Evolutionary conservation across 2,797 vertebrate species (phyloP).

Genomic region (Urocyon cinereoargenteus): DNA sequence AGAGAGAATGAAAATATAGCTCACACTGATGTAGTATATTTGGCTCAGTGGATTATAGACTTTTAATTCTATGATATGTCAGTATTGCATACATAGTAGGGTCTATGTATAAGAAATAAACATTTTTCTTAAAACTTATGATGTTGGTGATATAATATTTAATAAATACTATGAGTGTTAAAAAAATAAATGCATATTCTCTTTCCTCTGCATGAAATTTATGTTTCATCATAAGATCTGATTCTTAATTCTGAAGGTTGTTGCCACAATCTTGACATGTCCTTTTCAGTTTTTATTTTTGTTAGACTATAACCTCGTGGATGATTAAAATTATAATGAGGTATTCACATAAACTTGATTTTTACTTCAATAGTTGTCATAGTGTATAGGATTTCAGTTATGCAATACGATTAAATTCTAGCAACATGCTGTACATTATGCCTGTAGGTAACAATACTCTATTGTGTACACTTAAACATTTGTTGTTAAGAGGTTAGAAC

Average conservation of each 20-base stretch:
- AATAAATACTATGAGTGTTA: background rate
- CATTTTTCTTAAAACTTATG: background rate
- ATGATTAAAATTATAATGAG: background rate
- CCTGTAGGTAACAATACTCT: background rate
- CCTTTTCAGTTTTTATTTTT: background rate
- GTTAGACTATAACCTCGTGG: background rate
- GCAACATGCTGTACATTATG: background rate
- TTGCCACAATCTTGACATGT: background rate
- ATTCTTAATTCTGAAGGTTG: background rate
- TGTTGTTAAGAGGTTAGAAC: background rate
- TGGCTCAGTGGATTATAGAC: background rate
- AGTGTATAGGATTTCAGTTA: background rate
- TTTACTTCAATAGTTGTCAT: background rate
- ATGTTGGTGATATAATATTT: background rate
- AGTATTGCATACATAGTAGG: background rate
- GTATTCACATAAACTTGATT: background rate
- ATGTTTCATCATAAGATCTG: background rate
- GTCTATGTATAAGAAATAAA: background rate
- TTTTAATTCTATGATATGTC: background rate
- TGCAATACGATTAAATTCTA: background rate
- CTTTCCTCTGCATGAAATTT: background rate
- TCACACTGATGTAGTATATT: background rate
- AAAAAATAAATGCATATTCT: background rate
- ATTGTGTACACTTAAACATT: background rate
- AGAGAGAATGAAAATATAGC: background rate